Evolutionary conservation across 2,888 invertebrate genomes (phyloP).

Genomic region (Archips xylosteana): DNA sequence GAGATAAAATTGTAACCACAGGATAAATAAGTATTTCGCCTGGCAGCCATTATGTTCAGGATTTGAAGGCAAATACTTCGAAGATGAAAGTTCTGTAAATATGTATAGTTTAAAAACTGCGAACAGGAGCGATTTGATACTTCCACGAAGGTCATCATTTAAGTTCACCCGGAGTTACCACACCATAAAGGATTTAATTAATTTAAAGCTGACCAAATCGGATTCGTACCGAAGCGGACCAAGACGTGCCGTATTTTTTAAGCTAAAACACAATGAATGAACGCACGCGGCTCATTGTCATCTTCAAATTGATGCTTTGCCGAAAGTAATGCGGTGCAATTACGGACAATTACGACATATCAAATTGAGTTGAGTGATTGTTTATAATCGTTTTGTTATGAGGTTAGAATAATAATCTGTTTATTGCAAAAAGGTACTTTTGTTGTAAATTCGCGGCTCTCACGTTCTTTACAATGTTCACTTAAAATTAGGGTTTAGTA

Average conservation of each 20-base stretch:
- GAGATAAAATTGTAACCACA: too few relatives aligned
- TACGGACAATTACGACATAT: conserved; percentile 49
- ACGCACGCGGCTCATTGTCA: conserved; percentile 62
- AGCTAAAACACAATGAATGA: conserved; percentile 56
- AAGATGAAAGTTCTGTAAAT: too few relatives aligned
- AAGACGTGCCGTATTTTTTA: conserved; percentile 47
- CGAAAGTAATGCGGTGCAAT: conserved; percentile 40
- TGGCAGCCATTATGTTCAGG: too few relatives aligned
- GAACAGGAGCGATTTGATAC: too few relatives aligned
- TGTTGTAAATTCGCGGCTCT: conserved; percentile 7
- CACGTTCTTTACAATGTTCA: not conserved
- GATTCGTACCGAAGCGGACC: conserved; percentile 10
- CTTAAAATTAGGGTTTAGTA: not conserved
- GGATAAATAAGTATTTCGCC: too few relatives aligned
- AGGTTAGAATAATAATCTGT: conserved; percentile 43
- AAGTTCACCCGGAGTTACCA: too few relatives aligned
- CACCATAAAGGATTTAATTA: too few relatives aligned
- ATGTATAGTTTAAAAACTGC: too few relatives aligned
- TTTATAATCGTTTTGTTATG: conserved; percentile 47
- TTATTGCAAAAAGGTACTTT: conserved; percentile 17
- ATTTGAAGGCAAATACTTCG: too few relatives aligned
- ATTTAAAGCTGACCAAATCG: not conserved
- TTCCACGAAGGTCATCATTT: too few relatives aligned
- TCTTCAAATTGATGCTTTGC: conserved; percentile 64
- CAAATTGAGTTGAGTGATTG: conserved; percentile 50